phyloP scores from a whole-genome alignment of 1,140 invertebrate species.

The Paraescarpia echinospica region DNA sequence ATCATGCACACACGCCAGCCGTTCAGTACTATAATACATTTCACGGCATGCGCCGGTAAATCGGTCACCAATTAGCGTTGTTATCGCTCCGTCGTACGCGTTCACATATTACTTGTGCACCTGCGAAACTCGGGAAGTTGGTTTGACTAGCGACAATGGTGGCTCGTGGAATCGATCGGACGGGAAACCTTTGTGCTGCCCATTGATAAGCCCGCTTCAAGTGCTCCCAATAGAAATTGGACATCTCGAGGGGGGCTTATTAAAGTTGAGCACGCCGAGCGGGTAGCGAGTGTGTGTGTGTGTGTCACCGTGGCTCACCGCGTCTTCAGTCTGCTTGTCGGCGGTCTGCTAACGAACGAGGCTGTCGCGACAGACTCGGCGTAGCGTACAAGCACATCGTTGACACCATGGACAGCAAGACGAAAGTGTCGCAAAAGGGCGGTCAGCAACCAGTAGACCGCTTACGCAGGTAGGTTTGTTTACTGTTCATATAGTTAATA shows the following conservation, averaged over 20 bases:
- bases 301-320: not conserved
- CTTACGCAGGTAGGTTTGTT: not conserved
- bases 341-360: not conserved
- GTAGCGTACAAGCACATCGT: not conserved
- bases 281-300: no score
- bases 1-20: not conserved
- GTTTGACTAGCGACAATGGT: no score
- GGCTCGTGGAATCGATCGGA: not conserved
- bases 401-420: not conserved
- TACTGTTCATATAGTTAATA: no score
- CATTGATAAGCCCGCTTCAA: conserved; percentile 1
- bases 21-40: not conserved
- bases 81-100: not conserved
- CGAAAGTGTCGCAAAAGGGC: not conserved
- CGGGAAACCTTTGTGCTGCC: not conserved
- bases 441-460: not conserved
- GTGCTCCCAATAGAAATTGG: not conserved
- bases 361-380: not conserved
- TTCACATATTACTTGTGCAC: not conserved
- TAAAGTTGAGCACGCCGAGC: not conserved
- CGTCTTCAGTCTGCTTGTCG: not conserved
- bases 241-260: not conserved
- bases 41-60: not conserved
- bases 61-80: not conserved
- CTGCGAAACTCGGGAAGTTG: not conserved